These are phyloP conservation scores for Prionailurus bengalensis DNA, from an alignment of 2,113 vertebrate species.

Conservation along the genomic window DNA sequence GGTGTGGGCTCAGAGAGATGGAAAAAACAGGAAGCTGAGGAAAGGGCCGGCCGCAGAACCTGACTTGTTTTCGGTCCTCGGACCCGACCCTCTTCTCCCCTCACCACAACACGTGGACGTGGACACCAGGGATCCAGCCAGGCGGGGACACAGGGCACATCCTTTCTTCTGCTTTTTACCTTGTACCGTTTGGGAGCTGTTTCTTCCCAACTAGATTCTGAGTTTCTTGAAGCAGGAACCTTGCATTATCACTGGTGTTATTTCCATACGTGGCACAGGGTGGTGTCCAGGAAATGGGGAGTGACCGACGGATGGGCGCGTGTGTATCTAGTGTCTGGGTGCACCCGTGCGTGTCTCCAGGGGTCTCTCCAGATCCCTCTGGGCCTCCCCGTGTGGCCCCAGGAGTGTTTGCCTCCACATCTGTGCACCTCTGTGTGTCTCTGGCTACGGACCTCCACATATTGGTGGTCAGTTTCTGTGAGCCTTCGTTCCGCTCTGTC, in stretches of 20 bases:
- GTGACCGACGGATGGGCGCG: rapidly evolving
- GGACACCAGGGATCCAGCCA: rapidly evolving
- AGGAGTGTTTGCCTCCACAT: rapidly evolving
- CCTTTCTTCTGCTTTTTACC: background rate
- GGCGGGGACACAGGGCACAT: background rate
- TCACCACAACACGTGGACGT: background rate
- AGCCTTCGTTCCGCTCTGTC: background rate
- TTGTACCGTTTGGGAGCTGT: background rate
- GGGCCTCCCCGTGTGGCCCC: background rate
- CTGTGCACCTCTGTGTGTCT: background rate
- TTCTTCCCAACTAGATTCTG: background rate
- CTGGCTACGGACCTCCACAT: rapidly evolving
- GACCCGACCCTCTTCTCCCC: no score
- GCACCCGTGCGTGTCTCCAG: background rate
- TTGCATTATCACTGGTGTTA: no score
- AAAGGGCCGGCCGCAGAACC: background rate
- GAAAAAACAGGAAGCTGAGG: background rate
- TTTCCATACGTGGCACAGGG: background rate
- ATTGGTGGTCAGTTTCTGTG: rapidly evolving
- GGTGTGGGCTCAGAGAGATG: rapidly evolving
- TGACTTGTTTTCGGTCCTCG: background rate
- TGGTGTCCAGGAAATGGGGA: background rate
- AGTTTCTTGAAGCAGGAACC: background rate
- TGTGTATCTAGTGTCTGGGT: no score
- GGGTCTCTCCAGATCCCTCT: background rate